Conservation (phyloP, 1,140 invertebrate species). For the Tyrophagus putrescentiae region DNA sequence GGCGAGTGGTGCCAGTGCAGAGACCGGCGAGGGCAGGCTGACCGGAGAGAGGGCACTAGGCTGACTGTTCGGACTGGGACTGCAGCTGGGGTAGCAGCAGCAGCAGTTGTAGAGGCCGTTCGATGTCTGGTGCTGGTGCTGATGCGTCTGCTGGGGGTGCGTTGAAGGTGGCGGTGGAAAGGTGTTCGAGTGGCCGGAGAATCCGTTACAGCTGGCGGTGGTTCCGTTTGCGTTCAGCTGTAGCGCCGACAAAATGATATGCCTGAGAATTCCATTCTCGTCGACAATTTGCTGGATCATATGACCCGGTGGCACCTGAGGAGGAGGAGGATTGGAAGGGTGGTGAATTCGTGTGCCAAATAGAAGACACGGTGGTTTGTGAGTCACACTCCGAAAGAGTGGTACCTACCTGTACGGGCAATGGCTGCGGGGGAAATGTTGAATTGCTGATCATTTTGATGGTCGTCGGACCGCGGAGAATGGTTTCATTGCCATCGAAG, state of each 20-base stretch:
- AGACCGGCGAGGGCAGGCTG: not conserved
- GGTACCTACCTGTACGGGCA: slow-evolving; percentile 53
- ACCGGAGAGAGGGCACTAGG: no score
- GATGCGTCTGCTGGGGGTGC: not conserved
- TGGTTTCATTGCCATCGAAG: slow-evolving; percentile 21
- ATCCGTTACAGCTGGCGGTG: not conserved
- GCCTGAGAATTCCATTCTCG: slow-evolving; percentile 64
- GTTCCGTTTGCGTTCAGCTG: not conserved
- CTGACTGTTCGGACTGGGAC: no score
- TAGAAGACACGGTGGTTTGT: not conserved
- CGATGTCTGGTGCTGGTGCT: not conserved
- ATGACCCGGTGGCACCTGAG: slow-evolving; percentile 59
- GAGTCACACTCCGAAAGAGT: not conserved
- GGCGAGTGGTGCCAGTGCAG: not conserved
- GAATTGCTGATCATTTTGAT: slow-evolving; percentile 62
- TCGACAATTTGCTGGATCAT: slow-evolving; percentile 77
- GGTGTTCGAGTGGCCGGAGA: not conserved
- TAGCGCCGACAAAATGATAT: slow-evolving; percentile 49
- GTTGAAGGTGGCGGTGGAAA: not conserved
- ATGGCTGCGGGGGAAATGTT: slow-evolving; percentile 53
- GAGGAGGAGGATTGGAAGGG: not conserved
- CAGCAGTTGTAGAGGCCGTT: not conserved
- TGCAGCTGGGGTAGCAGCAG: not conserved
- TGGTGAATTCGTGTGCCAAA: not conserved
- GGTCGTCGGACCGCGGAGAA: slow-evolving; percentile 48